These are phyloP conservation scores for Euplexia lucipara DNA, from an alignment of 2,888 invertebrate genomes.

Conservation along the genomic window DNA sequence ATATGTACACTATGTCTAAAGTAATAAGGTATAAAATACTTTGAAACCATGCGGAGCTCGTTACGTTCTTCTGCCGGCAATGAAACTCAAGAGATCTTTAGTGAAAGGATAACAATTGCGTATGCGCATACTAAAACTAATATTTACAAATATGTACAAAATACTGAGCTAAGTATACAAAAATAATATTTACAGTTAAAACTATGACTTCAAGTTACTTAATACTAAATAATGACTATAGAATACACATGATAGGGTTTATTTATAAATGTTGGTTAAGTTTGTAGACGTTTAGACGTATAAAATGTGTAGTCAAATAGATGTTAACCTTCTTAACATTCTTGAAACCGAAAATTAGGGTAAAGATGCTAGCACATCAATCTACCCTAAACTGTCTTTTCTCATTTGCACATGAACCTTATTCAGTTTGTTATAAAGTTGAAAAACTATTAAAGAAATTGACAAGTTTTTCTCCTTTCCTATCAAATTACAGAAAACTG, in stretches of 20 bases:
- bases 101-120: conserved; percentile 91
- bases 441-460: too few relatives aligned
- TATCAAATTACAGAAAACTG: too few relatives aligned
- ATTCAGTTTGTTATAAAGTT: too few relatives aligned
- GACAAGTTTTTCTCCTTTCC: too few relatives aligned
- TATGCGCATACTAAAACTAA: conserved; percentile 73
- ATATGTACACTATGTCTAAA: conserved; percentile 53
- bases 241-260: conserved; percentile 71
- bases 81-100: conserved; percentile 90
- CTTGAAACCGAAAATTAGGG: too few relatives aligned
- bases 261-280: too few relatives aligned
- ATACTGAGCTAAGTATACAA: conserved; percentile 61
- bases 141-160: conserved; percentile 78
- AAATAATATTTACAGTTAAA: conserved; percentile 71
- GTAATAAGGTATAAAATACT: conserved; percentile 64
- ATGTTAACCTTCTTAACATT: too few relatives aligned
- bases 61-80: conserved; percentile 85
- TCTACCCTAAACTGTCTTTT: too few relatives aligned
- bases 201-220: conserved; percentile 87
- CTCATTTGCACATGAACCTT: too few relatives aligned
- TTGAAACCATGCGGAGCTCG: conserved; percentile 81
- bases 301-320: too few relatives aligned
- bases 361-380: too few relatives aligned
- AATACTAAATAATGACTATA: conserved; percentile 81
- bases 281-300: too few relatives aligned